Percentiles rank a stretch among this genome's conserved stretches.
phyloP scores from a whole-genome alignment of 2,113 vertebrate genomes.

The Lasiurus cinereus region DNA sequence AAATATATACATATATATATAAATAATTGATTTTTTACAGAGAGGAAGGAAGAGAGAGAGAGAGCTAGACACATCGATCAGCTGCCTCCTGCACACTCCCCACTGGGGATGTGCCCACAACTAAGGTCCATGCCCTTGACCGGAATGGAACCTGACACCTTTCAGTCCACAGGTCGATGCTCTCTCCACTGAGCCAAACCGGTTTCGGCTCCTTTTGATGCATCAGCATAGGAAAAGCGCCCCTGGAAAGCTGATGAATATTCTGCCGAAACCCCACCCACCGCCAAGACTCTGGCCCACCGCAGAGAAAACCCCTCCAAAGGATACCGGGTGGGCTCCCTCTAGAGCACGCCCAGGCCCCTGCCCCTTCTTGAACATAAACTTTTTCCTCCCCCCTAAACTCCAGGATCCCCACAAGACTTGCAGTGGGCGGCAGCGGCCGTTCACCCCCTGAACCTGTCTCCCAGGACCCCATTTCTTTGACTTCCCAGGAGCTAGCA shows the following conservation, averaged over 20 bases:
- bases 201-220: background rate
- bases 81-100: too few relatives aligned
- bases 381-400: background rate
- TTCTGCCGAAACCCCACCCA: background rate
- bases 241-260: background rate
- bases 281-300: background rate
- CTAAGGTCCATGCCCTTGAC: too few relatives aligned
- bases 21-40: too few relatives aligned
- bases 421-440: background rate
- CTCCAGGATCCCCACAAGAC: background rate
- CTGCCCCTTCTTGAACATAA: background rate
- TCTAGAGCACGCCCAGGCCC: background rate
- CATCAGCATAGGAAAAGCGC: background rate
- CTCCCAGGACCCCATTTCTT: background rate
- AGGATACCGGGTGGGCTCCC: background rate
- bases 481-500: background rate
- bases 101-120: too few relatives aligned
- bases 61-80: too few relatives aligned
- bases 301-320: background rate
- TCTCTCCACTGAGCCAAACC: too few relatives aligned
- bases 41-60: too few relatives aligned
- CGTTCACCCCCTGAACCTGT: background rate
- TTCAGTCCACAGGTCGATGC: too few relatives aligned
- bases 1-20: too few relatives aligned
- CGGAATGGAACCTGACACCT: too few relatives aligned